Evolutionary conservation across 2,888 invertebrate species (phyloP), one percentile per base, ranked within the genome.

Genomic region (Dysmachus trigonus): DNA sequence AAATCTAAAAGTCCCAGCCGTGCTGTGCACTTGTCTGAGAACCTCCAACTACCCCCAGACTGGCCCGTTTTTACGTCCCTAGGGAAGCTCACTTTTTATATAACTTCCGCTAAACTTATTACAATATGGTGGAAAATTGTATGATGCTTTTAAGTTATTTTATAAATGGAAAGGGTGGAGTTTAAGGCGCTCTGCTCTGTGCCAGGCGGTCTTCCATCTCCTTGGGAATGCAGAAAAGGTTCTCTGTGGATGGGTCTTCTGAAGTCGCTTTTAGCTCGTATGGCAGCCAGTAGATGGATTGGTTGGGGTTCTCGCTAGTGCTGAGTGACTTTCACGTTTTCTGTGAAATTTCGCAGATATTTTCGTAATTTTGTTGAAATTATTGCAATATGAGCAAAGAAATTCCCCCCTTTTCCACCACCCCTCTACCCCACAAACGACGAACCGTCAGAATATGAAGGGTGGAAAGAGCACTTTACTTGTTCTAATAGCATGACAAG

Each of bases 71-170:
- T 30, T 22, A 13, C n/a, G 2, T 41, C 47, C 77, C 77, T 47
- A 30, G 77, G 30, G 47, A n/a, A 22, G 30, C 18, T 47, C n/a
- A 47, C 77, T 31, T 15, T 76, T 62, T 76, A n/a, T 51, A 18
- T 27, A 77, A 77, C 22, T 77, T 77, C 76, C 76, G 22, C 47
- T 47, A 77, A 47, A 77, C 47, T 77, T 77, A 77, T 77, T 77
- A 76, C 76, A 76, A 76, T 76, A 22, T 76, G 35, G 38, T 76
- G 35, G 76, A 38, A 76, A 76, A 22, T 77, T 47, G 30, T 77
- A 47, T 77, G 38, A 41, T 77, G 41, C 77, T 77, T 77, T 77
- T 77, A 77, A 27, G 77, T 22, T 77, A 77, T 47, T 27, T 47
- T 22, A 77, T 27, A 77, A 38, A 3, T 10, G 73, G 30, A n/a